A percentile compares a stretch with the other conserved stretches of the same genome.
Conservation (phyloP, 2,888 invertebrate species). For the Synergus itoensis region DNA sequence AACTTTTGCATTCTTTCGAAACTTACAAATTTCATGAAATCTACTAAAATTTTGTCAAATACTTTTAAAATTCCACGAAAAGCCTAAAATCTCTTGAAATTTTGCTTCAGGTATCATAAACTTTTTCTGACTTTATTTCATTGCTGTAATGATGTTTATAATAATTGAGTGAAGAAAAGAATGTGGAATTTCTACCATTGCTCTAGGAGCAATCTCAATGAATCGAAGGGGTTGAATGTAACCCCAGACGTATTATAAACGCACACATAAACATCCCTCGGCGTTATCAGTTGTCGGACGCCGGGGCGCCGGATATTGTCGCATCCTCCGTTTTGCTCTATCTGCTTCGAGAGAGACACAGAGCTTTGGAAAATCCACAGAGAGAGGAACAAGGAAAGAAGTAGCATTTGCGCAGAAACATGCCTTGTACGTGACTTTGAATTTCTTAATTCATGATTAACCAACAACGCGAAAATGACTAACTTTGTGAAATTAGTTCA, state of each 20-base stretch:
- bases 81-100: too few species aligned
- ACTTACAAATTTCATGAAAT: too few species aligned
- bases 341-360: conserved; percentile 49
- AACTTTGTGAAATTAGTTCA: neutral
- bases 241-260: conserved; percentile 73
- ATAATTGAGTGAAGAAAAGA: neutral
- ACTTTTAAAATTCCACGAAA: too few species aligned
- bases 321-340: conserved; percentile 76
- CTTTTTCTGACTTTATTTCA: too few species aligned
- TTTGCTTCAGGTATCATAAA: too few species aligned
- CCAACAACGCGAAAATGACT: neutral
- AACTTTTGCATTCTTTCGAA: too few species aligned
- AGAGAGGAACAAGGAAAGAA: conserved; percentile 28
- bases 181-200: conserved; percentile 31
- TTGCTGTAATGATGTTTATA: neutral
- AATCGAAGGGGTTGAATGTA: conserved; percentile 68
- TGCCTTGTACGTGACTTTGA: conserved; percentile 32
- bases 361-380: conserved; percentile 44
- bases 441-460: conserved; percentile 21
- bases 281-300: conserved; percentile 78
- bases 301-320: conserved; percentile 78
- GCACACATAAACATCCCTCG: conserved; percentile 77
- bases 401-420: conserved; percentile 18
- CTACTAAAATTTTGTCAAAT: too few species aligned
- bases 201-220: conserved; percentile 52